Evolutionary conservation across 2,888 invertebrate species (phyloP).

Genomic region (Troglohyphantes excavatus): DNA sequence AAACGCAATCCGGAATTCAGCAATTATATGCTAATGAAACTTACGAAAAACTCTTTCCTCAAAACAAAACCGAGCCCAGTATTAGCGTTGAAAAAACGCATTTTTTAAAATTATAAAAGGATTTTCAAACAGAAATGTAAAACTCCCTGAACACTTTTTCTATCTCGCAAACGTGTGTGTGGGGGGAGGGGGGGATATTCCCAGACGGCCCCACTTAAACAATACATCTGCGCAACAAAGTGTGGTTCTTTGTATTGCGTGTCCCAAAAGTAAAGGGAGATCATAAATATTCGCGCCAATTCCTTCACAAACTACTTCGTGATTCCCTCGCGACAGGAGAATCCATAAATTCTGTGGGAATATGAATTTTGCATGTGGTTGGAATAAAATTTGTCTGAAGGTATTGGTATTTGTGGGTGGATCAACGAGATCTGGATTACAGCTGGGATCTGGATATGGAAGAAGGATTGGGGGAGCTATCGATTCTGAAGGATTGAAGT

Average conservation of each 20-base stretch:
- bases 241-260: slow-evolving; percentile 15
- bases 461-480: background rate
- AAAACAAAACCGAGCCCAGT: too few relatives aligned
- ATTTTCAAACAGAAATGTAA: too few relatives aligned
- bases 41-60: too few relatives aligned
- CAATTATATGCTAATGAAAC: too few relatives aligned
- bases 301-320: slow-evolving; percentile 55
- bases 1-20: too few relatives aligned
- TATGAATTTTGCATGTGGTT: slow-evolving; percentile 60
- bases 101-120: too few relatives aligned
- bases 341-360: slow-evolving; percentile 44
- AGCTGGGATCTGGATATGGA: background rate
- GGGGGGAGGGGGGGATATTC: background rate
- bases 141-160: background rate
- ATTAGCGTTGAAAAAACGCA: too few relatives aligned
- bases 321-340: slow-evolving; percentile 43
- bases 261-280: slow-evolving; percentile 32
- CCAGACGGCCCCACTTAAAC: slow-evolving; percentile 27
- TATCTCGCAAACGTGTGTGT: slow-evolving; percentile 4
- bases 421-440: background rate
- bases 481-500: background rate
- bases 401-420: slow-evolving; percentile 14
- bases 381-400: slow-evolving; percentile 23
- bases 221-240: slow-evolving; percentile 27
- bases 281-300: slow-evolving; percentile 48